Evolutionary conservation across 2,888 invertebrate species (phyloP).

Genomic region (Strigamia maritima): DNA sequence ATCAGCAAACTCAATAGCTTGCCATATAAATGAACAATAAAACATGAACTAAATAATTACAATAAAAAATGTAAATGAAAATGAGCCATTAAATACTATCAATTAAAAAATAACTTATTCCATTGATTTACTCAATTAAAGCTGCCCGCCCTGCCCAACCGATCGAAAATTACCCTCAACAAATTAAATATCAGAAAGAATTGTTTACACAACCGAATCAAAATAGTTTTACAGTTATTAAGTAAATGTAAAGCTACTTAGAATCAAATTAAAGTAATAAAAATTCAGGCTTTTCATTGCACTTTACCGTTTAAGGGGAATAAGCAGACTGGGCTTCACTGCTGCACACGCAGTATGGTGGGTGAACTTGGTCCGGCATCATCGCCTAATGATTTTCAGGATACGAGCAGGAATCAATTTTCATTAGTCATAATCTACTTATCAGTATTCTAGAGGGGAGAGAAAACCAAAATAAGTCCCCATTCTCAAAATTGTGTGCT

Average conservation of each 20-base stretch:
- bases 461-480: not conserved
- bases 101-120: not conserved
- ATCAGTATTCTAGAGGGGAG: not conserved
- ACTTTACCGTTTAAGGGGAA: not conserved
- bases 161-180: not conserved
- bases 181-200: not conserved
- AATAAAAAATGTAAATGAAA: not conserved
- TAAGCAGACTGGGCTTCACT: not conserved
- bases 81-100: not conserved
- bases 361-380: not conserved
- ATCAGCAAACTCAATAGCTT: not conserved
- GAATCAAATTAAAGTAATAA: not conserved
- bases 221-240: not conserved
- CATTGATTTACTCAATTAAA: not conserved
- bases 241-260: not conserved
- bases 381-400: not conserved
- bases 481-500: slow-evolving; percentile 2
- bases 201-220: not conserved
- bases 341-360: not conserved
- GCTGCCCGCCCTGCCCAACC: not conserved
- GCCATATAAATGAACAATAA: not conserved
- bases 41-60: not conserved
- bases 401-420: not conserved
- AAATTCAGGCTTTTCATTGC: not conserved
- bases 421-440: slow-evolving; percentile 19